phyloP scores from a whole-genome alignment of 2,888 invertebrate genomes.

The Barypeithes pellucidus region DNA sequence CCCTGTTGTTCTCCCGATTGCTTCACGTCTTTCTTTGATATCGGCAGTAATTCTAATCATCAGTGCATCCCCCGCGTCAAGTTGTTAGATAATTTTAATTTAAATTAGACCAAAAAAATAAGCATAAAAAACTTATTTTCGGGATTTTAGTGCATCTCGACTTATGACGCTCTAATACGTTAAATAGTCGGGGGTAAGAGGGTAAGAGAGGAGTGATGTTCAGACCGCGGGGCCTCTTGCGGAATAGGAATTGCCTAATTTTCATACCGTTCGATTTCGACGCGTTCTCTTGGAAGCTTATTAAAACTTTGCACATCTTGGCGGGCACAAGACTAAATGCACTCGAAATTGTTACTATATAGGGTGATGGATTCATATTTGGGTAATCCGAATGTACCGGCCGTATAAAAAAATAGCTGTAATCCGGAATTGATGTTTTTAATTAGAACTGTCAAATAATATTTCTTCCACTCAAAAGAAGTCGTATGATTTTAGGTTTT shows the following conservation, averaged over 20 bases:
- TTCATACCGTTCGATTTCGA: constrained; percentile 46
- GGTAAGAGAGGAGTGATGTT: constrained; percentile 43
- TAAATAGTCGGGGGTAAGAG: constrained; percentile 46
- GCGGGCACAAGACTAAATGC: constrained; percentile 28
- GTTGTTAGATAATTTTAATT: not conserved
- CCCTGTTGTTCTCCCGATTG: too few species aligned
- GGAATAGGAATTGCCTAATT: constrained; percentile 52
- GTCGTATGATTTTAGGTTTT: too few species aligned
- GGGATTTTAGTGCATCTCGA: constrained; percentile 28
- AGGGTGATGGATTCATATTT: constrained; percentile 3
- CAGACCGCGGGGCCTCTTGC: constrained; percentile 41
- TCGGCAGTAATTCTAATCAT: too few species aligned
- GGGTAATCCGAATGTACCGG: not conserved
- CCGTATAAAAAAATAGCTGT: too few species aligned
- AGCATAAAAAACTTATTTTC: constrained; percentile 18
- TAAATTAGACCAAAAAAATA: constrained; percentile 1
- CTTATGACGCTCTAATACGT: constrained; percentile 49
- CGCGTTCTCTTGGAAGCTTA: constrained; percentile 42
- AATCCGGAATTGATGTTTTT: too few species aligned
- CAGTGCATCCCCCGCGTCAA: too few species aligned
- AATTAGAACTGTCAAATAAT: too few species aligned
- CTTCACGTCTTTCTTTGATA: too few species aligned
- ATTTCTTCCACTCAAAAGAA: too few species aligned
- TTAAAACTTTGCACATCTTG: constrained; percentile 50
- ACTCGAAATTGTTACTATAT: constrained; percentile 21